Base-by-base conservation (phyloP, 1,140 invertebrate species). In the Adoxophyes honmai region DNA sequence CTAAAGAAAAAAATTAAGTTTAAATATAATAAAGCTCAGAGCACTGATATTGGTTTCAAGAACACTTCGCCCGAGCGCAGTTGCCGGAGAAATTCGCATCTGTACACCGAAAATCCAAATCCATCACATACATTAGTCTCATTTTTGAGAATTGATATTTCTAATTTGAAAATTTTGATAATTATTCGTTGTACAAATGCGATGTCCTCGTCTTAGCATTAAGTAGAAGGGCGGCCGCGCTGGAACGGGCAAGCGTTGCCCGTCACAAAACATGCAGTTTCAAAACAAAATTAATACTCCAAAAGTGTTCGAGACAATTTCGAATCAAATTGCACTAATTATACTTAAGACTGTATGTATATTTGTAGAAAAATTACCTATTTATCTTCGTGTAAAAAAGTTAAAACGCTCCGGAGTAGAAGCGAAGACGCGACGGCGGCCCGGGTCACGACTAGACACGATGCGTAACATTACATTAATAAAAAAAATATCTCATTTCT, bases 331-430 rank as follows among this genome's bases (percentile, higher is more conserved):
- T 48, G 42, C 42, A 48, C 42, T 48, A 48, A 18, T 48, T 48
- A 33, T 21, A 11, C 42, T 48, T 48, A 48, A 48, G 21, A 48
- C 42, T 48, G 42, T 48, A 48, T 21, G 42, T 48, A 48, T 21
- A 48, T 48, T 48, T 48, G 42, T 48, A 48, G 42, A 48, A 48
- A 48, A 48, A 48, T 48, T 48, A 48, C 21, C 42, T 48, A 48
- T 48, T 48, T 11, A n/a, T 48, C 42, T 28, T 28, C 21, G 15
- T 48, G 18, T 48, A 48, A 48, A 48, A 28, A 48, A 16, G 42
- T 28, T 48, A 28, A 48, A 44, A 44, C 39, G 18, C 39, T 14
- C 6, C 21, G 6, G 21, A 28, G 21, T 28, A 28, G 6, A 28
- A 28, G 21, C 6, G 6, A 3, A 28, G 21, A 28, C 21, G 21